Evolutionary conservation across 2,797 vertebrate species (phyloP).

Genomic region (Gouania willdenowi): DNA sequence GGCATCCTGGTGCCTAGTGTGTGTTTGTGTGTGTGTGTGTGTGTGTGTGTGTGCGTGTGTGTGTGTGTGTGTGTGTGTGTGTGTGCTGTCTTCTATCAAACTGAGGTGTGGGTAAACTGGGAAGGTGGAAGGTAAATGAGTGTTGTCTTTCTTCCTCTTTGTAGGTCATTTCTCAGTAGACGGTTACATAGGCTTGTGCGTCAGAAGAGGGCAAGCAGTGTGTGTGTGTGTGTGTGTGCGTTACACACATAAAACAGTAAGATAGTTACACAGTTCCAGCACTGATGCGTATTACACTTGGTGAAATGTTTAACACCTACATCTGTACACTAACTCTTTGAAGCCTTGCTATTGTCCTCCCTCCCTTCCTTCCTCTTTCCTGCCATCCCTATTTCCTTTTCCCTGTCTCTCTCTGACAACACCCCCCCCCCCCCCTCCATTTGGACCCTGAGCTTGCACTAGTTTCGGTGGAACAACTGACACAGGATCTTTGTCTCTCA

Average conservation of each 20-base stretch:
- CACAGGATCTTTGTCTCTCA: constrained; percentile 43
- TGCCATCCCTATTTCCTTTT: background rate
- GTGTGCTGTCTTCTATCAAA: constrained; percentile 18
- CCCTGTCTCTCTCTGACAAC: background rate
- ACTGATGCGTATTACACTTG: constrained; percentile 28
- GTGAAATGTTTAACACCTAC: constrained; percentile 39
- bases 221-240: constrained; percentile 1
- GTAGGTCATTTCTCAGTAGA: constrained; percentile 47
- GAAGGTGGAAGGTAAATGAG: constrained; percentile 49
- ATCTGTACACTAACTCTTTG: constrained; percentile 34
- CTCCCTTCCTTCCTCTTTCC: background rate
- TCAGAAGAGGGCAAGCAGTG: background rate
- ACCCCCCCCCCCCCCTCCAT: constrained; percentile 5
- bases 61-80: constrained; percentile 4
- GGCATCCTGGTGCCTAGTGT: constrained; percentile 40
- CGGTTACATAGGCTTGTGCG: constrained; percentile 31
- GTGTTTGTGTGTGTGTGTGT: constrained; percentile 7
- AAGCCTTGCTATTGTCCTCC: constrained; percentile 45
- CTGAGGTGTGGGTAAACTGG: constrained; percentile 50
- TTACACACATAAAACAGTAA: too few relatives aligned
- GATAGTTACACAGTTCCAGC: constrained; percentile 2
- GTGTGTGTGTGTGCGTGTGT: background rate
- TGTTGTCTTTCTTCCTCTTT: constrained; percentile 37
- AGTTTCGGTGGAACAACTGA: constrained; percentile 42
- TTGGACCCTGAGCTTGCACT: constrained; percentile 31